Base-by-base conservation (phyloP, 2,888 invertebrate species). In the Stenchaetothrips biformis region DNA sequence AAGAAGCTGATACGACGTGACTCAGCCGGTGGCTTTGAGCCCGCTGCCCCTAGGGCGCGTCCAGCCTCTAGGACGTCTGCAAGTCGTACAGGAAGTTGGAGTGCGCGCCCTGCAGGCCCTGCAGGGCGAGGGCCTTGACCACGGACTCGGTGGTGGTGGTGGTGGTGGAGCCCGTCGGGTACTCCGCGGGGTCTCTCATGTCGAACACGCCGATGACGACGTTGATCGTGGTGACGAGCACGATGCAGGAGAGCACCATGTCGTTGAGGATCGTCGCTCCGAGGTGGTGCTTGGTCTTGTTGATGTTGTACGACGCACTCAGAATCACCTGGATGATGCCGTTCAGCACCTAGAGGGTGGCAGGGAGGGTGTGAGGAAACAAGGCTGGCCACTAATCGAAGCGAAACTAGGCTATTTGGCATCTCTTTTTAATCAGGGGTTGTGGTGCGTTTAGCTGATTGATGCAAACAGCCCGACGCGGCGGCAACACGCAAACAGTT, bases 161-260 rank as follows among this genome's bases (percentile, higher is more conserved):
- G n/a, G 62, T 18, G 3, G 25, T 1, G 8, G 1, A 7, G 21
- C 1, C 8, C 21, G 81, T 89, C 88, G 83, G 89, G 89, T 89
- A 91, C 90, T 8, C 21, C 27, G 80, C 85, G 84, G 86, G 86
- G 25, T 11, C 86, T 83, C 83, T 83, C 85, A 90, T 87, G 84
- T 91, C 91, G 86, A 92, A 92, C 80, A 89, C 88, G 82, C 89
- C 89, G 83, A 92, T 91, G 27, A 92, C 84, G 79, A 92, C 86
- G 85, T 92, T 92, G 16, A 91, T 86, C 16, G 89, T 88, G 82
- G 91, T 90, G 82, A 91, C 89, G 9, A 91, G 81, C 49, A 90
- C 86, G 87, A 92, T 92, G 82, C 91, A 86, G 47, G 88, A 86
- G 79, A 92, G 86, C 82, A 89, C 89, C 18, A 89, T 85, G 84